Evolutionary conservation across 92 coral and sea anemone species (phyloP).

Genomic region (Chrysogorgia sp.): DNA sequence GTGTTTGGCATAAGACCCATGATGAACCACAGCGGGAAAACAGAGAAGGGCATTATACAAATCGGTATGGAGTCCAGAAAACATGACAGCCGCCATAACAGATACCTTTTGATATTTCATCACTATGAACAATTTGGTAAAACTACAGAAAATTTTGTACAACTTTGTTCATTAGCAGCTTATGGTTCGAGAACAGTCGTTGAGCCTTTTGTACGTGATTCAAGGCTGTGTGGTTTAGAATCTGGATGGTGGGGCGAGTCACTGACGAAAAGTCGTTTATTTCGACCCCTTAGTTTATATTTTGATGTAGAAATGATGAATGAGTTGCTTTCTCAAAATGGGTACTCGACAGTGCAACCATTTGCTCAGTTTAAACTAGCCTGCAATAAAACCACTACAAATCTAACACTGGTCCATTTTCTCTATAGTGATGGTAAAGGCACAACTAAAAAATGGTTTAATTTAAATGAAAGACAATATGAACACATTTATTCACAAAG

Average conservation of each 20-base stretch:
- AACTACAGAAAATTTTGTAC: conserved; percentile 89
- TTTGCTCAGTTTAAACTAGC: conserved; percentile 65
- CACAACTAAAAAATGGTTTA: conserved; percentile 76
- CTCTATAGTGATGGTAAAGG: conserved; percentile 68
- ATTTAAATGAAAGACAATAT: conserved; percentile 57
- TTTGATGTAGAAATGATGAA: conserved; percentile 78
- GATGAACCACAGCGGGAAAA: conserved; percentile 1
- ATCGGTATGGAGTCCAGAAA: conserved; percentile 43
- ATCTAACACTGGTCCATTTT: conserved; percentile 79
- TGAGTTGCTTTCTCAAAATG: conserved; percentile 65
- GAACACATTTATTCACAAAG: conserved; percentile 33
- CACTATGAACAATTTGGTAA: conserved; percentile 96
- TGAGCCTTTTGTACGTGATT: conserved; percentile 94
- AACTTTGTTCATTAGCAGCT: conserved; percentile 81
- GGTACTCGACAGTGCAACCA: conserved; percentile 67
- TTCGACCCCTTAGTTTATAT: conserved; percentile 80
- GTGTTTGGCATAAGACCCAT: conserved; percentile 33
- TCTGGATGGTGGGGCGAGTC: conserved; percentile 83
- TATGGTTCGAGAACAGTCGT: conserved; percentile 72
- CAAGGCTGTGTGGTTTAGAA: conserved; percentile 95
- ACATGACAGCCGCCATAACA: conserved; percentile 13
- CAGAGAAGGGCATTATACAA: conserved; percentile 27
- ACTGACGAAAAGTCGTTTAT: conserved; percentile 71
- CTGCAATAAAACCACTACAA: conserved; percentile 58
- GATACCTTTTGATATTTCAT: conserved; percentile 80